Evolutionary conservation across 2,888 invertebrate genomes (phyloP).

Genomic region (Amblyjoppa fuscipennis): DNA sequence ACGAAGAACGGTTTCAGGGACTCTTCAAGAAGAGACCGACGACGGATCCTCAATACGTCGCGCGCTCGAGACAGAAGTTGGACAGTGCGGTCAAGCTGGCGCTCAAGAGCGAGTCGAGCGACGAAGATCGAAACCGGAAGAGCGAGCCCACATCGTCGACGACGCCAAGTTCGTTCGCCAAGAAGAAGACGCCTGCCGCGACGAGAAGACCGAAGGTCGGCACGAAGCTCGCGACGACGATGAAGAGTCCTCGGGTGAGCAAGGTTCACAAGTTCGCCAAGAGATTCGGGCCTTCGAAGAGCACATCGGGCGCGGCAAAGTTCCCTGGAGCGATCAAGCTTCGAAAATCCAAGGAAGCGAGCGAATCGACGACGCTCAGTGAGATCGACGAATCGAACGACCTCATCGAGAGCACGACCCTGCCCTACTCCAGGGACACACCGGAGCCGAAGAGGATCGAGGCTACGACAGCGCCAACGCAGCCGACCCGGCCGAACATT

Average conservation of each 20-base stretch:
- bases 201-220: conserved; percentile 21
- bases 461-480: conserved; percentile 40
- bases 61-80: conserved; percentile 81
- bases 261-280: conserved; percentile 44
- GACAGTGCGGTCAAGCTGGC: conserved; percentile 80
- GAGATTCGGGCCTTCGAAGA: conserved; percentile 43
- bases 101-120: conserved; percentile 76
- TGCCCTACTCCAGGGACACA: conserved; percentile 26
- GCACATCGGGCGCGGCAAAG: conserved; percentile 37
- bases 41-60: conserved; percentile 75
- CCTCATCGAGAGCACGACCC: conserved; percentile 48
- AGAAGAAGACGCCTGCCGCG: conserved; percentile 29
- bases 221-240: conserved; percentile 5
- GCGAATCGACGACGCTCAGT: conserved; percentile 26
- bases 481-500: conserved; percentile 39
- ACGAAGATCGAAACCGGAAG: conserved; percentile 67
- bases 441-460: conserved; percentile 54
- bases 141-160: not conserved
- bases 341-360: conserved; percentile 42
- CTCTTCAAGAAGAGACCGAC: conserved; percentile 76
- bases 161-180: conserved; percentile 13
- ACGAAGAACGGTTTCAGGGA: conserved; percentile 80
- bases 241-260: conserved; percentile 30
- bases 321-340: conserved; percentile 39
- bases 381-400: conserved; percentile 46